phyloP scores from a whole-genome alignment of 2,797 vertebrate species.

The Melanotaenia boesemani region DNA sequence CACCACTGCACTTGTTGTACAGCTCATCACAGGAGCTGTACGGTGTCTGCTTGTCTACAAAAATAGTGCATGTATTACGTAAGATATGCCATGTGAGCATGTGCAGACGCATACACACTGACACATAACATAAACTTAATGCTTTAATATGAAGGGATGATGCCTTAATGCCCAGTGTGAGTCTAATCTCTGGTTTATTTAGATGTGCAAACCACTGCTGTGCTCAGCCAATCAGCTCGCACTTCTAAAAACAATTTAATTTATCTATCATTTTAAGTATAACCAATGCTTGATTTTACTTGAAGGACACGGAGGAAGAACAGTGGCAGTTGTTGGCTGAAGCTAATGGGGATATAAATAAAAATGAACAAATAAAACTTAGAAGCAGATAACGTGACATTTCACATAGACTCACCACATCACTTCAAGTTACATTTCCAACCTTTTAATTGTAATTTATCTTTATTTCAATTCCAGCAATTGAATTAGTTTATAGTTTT shows the following conservation, averaged over 20 bases:
- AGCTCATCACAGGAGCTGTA: not conserved
- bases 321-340: too few relatives aligned
- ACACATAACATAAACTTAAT: slow-evolving; percentile 4
- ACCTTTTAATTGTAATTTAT: too few relatives aligned
- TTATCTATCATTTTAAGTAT: too few relatives aligned
- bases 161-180: slow-evolving; percentile 22
- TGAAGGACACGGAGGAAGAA: too few relatives aligned
- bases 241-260: not conserved
- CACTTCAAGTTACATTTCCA: too few relatives aligned
- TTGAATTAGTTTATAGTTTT: not conserved
- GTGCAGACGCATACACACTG: not conserved
- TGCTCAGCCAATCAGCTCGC: slow-evolving; percentile 55
- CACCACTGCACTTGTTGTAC: not conserved
- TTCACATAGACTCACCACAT: not conserved
- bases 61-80: not conserved
- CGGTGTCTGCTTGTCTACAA: not conserved
- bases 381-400: not conserved
- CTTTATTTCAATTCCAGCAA: too few relatives aligned
- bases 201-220: slow-evolving; percentile 49
- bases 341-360: too few relatives aligned
- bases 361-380: too few relatives aligned
- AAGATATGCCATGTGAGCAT: not conserved
- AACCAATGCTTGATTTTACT: too few relatives aligned
- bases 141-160: slow-evolving; percentile 42
- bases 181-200: slow-evolving; percentile 32